Conservation (phyloP, 2,797 vertebrate genomes). For the Mormyrops boulengeri region DNA sequence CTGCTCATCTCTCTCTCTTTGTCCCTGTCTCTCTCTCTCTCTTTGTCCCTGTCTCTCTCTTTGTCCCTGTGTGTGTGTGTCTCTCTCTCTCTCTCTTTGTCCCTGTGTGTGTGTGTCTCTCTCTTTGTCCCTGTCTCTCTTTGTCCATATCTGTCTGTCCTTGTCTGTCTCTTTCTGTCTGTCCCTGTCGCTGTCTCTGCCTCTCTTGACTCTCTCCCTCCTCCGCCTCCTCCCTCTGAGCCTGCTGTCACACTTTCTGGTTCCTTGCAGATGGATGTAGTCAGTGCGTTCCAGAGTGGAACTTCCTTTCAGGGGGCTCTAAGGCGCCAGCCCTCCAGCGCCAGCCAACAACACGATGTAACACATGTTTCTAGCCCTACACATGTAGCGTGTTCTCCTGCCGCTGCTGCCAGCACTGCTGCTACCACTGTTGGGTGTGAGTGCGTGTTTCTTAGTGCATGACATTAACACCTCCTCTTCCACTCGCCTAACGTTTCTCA, state of each 20-base stretch:
- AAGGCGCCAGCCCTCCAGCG: constrained; percentile 99
- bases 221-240: constrained; percentile 50
- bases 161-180: background rate
- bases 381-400: constrained; percentile 99
- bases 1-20: background rate
- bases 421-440: constrained; percentile 99
- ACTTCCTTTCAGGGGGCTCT: constrained; percentile 99
- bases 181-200: background rate
- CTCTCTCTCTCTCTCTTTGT: constrained; percentile 68
- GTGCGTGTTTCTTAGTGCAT: constrained; percentile 99
- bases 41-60: constrained; percentile 27
- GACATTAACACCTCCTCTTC: constrained; percentile 93
- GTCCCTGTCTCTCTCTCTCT: too few species aligned
- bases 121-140: background rate
- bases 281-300: constrained; percentile 99
- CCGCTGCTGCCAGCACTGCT: constrained; percentile 89
- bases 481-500: constrained; percentile 89
- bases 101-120: too few species aligned
- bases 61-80: background rate
- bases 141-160: background rate
- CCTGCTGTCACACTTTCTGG: constrained; percentile 93
- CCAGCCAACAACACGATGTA: constrained; percentile 99
- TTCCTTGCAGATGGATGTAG: constrained; percentile 99
- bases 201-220: constrained; percentile 36
- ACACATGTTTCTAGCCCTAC: constrained; percentile 99